Percentiles rank a stretch among this genome's conserved stretches.
Evolutionary conservation across 2,113 vertebrate species (phyloP).

Genomic region (Lophotis ruficrista): DNA sequence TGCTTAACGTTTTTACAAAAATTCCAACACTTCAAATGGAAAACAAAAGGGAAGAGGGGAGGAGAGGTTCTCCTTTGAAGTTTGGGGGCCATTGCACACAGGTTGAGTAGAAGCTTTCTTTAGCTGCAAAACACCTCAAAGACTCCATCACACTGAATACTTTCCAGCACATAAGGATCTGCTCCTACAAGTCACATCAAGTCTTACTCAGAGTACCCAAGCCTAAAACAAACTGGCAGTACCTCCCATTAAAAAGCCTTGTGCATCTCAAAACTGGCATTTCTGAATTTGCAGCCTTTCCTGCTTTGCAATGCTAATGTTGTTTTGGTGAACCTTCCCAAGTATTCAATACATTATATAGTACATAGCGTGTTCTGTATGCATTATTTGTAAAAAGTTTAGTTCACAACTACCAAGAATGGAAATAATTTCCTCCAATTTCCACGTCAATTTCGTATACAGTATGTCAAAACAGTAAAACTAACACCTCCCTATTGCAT

Average conservation of each 20-base stretch:
- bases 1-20: neutral
- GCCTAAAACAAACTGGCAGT: neutral
- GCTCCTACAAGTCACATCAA: neutral
- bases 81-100: neutral
- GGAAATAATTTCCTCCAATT: neutral
- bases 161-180: neutral
- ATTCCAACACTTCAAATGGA: neutral
- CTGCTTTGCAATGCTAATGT: neutral
- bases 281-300: neutral
- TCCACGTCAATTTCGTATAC: neutral
- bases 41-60: neutral
- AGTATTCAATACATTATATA: neutral
- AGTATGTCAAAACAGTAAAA: neutral
- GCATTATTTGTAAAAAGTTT: rapidly evolving
- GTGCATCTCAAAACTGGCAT: neutral
- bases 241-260: neutral
- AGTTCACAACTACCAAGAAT: neutral
- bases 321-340: neutral
- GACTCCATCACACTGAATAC: neutral
- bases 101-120: neutral
- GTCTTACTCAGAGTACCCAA: neutral
- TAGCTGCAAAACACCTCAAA: neutral
- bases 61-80: neutral
- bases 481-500: neutral
- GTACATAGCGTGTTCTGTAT: rapidly evolving